phyloP scores from a whole-genome alignment of 2,888 invertebrate species.

The Anoplius nigerrimus region DNA sequence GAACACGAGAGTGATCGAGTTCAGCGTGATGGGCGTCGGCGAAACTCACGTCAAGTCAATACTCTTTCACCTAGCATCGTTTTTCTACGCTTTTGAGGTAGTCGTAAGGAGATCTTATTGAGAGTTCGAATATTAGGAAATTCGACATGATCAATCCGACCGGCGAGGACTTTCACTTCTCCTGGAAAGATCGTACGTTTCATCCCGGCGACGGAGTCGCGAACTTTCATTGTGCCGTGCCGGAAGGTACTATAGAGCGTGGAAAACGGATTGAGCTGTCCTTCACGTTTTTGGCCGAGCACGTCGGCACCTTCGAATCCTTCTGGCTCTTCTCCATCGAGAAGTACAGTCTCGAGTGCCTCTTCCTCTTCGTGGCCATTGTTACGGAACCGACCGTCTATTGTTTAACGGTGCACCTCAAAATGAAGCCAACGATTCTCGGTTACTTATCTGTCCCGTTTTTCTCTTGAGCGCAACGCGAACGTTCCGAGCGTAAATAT shows the following conservation, averaged over 20 bases:
- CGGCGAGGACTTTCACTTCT: conserved; percentile 78
- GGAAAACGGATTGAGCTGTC: conserved; percentile 79
- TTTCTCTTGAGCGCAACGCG: no score
- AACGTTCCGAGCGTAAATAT: no score
- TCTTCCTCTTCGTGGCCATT: conserved; percentile 80
- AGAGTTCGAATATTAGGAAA: conserved; percentile 70
- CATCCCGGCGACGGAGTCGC: conserved; percentile 72
- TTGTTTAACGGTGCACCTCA: conserved; percentile 79
- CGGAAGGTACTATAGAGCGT: conserved; percentile 79
- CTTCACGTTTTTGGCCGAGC: conserved; percentile 81
- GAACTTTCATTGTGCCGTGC: conserved; percentile 78
- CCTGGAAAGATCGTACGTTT: conserved; percentile 77
- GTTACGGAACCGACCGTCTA: conserved; percentile 81
- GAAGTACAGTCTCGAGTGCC: conserved; percentile 77
- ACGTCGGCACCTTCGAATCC: conserved; percentile 81
- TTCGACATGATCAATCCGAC: conserved; percentile 83
- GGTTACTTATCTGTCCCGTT: conserved; percentile 63
- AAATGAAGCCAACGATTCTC: conserved; percentile 80
- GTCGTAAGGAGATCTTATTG: background rate
- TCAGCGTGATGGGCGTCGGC: conserved; percentile 81
- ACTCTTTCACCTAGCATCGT: background rate
- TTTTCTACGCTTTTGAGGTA: background rate
- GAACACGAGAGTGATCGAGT: conserved; percentile 80
- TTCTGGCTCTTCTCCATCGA: conserved; percentile 82
- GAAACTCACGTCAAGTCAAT: conserved; percentile 76